A percentile compares a stretch with the other conserved stretches of the same genome.
phyloP scores from a whole-genome alignment of 2,113 vertebrate species.

The Camelus dromedarius region DNA sequence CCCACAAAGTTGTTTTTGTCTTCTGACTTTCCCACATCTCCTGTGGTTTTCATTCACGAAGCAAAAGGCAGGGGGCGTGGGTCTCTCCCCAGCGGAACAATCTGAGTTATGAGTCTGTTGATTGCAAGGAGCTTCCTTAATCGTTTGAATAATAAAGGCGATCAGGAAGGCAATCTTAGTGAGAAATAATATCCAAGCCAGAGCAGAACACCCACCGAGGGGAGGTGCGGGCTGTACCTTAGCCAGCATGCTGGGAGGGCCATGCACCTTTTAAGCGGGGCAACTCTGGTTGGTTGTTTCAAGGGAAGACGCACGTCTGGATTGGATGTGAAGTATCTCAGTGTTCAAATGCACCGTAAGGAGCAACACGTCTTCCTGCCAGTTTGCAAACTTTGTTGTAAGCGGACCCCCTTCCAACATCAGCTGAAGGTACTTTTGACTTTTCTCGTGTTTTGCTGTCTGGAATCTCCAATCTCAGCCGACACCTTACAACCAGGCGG shows the following conservation, averaged over 20 bases:
- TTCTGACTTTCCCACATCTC: background rate
- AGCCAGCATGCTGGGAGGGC: background rate
- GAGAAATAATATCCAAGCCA: background rate
- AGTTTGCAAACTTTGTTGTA: background rate
- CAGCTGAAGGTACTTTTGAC: background rate
- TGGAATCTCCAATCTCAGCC: background rate
- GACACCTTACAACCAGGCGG: background rate
- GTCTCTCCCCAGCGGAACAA: background rate
- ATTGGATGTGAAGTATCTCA: background rate
- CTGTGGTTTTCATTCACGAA: background rate
- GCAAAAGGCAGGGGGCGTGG: background rate
- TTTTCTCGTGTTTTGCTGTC: no score
- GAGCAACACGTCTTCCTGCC: background rate
- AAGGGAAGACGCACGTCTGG: background rate
- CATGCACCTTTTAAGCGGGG: background rate
- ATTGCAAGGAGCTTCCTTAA: background rate
- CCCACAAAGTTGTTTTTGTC: background rate
- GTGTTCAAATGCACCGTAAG: fast-evolving
- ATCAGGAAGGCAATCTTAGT: background rate
- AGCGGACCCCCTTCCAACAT: background rate
- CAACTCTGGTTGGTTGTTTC: background rate
- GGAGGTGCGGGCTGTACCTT: background rate
- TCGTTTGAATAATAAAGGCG: background rate
- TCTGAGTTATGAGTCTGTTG: background rate
- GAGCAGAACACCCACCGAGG: background rate